Evolutionary conservation across 2,888 invertebrate genomes (phyloP), one percentile per base, ranked within the genome.

Genomic region (Drosophila kuntzei): DNA sequence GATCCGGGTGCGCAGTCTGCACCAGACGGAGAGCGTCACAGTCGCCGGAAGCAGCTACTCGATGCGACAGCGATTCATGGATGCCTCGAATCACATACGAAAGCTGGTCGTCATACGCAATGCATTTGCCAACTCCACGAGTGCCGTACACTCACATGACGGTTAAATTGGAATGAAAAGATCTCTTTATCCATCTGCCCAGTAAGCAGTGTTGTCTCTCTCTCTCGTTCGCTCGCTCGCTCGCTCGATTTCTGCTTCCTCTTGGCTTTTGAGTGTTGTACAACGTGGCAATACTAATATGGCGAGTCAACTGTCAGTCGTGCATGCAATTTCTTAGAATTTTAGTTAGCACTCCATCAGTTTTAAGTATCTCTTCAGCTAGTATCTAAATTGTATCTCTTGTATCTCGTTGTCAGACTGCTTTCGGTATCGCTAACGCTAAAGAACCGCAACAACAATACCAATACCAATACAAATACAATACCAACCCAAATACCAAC

Each of bases 41-140:
- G 47, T 90, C 39, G 90, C 84, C 4, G 90, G 76, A 22, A 89
- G 72, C 69, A 87, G 80, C 60, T 77, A 75, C 36, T 76, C 87
- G 34, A 86, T 90, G 73, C 77, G 88, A 16, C 90, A 86, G 54
- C 87, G 90, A 7, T 90, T 91, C 58, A 82, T 80, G 66, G 90
- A 87, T 68, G 91, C 90, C 61, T 91, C 91, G 27, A 74, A 87
- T 53, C 91, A 91, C 29, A 87, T 91, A 18, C 81, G 90, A n/a
- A 88, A 90, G 70, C 75, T 91, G 76, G 82, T 91, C 41, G 84
- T 90, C 29, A 87, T 91, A 71, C 90, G 91, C 44, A 89, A 90
- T 32, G 91, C 90, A 32, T 90, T 90, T 53, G 66, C 82, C 49
- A 84, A 68, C 62, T 58, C 69, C 25, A 65, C 81, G 22, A 72